Evolutionary conservation across 2,888 invertebrate genomes (phyloP).

Genomic region (Schrankia costaestrigalis): DNA sequence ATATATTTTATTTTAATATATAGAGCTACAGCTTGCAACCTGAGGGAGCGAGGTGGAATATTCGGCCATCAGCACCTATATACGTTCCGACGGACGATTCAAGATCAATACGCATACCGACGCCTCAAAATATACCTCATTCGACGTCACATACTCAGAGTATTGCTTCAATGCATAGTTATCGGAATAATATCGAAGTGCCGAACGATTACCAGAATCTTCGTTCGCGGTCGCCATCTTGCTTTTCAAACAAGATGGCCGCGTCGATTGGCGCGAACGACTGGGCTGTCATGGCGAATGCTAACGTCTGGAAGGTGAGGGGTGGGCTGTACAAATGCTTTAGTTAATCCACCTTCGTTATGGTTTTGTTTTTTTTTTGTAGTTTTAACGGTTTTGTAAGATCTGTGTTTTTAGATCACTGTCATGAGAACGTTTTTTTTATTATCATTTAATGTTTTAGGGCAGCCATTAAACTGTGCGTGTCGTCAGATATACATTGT

Average conservation of each 20-base stretch:
- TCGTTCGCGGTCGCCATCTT: conserved; percentile 78
- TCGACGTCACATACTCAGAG: conserved; percentile 75
- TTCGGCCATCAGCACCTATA: conserved; percentile 76
- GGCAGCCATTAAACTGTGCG: neutral
- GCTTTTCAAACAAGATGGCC: conserved; percentile 77
- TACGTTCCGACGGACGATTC: conserved; percentile 71
- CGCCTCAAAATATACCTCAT: conserved; percentile 72
- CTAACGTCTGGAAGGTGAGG: conserved; percentile 79
- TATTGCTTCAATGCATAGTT: conserved; percentile 79
- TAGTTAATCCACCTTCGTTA: conserved; percentile 49
- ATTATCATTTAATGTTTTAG: too few relatives aligned
- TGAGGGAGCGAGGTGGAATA: conserved; percentile 68
- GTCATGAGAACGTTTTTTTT: neutral
- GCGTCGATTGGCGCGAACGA: conserved; percentile 74
- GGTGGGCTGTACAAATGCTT: conserved; percentile 65
- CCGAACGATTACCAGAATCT: conserved; percentile 76
- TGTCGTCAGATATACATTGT: too few relatives aligned
- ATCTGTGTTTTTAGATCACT: conserved; percentile 40
- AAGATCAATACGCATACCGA: conserved; percentile 57
- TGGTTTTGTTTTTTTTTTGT: conserved; percentile 27
- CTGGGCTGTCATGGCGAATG: conserved; percentile 73
- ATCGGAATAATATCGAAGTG: conserved; percentile 73
- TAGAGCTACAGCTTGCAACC: conserved; percentile 78
- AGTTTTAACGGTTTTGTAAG: conserved; percentile 56
- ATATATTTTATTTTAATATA: conserved; percentile 41